These are phyloP conservation scores for Sylvicapra grimmia DNA, from an alignment of 2,113 vertebrate genomes.

Conservation along the genomic window DNA sequence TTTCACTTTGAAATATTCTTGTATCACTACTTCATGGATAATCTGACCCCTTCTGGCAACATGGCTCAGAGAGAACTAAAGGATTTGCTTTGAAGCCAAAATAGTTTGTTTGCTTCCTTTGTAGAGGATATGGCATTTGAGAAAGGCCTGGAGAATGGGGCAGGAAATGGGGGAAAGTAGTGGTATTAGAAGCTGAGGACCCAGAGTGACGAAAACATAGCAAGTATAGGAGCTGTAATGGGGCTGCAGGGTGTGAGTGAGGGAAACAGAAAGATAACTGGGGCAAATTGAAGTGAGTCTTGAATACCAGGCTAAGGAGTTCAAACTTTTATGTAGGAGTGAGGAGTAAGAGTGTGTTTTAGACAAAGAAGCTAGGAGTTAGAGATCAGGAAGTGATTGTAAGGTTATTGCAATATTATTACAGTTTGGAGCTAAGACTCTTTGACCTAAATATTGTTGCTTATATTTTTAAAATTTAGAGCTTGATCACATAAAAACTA, in stretches of 20 bases:
- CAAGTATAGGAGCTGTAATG: accelerated
- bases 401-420: neutral
- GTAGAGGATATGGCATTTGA: neutral
- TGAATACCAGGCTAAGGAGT: neutral
- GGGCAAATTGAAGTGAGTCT: neutral
- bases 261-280: neutral
- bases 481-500: neutral
- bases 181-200: neutral
- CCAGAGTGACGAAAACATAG: accelerated
- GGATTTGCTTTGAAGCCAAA: neutral
- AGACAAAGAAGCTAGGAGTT: neutral
- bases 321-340: neutral
- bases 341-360: neutral
- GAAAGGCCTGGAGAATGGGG: neutral
- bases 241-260: neutral
- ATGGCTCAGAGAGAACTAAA: neutral
- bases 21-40: neutral
- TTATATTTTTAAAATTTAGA: neutral
- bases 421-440: neutral
- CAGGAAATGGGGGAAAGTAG: neutral
- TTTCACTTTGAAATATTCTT: neutral
- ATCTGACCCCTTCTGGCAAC: neutral
- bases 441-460: neutral
- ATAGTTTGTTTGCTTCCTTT: neutral
- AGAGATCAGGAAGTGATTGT: neutral